Conservation (phyloP, 1,140 invertebrate genomes). For the Trigoniulus corallinus region DNA sequence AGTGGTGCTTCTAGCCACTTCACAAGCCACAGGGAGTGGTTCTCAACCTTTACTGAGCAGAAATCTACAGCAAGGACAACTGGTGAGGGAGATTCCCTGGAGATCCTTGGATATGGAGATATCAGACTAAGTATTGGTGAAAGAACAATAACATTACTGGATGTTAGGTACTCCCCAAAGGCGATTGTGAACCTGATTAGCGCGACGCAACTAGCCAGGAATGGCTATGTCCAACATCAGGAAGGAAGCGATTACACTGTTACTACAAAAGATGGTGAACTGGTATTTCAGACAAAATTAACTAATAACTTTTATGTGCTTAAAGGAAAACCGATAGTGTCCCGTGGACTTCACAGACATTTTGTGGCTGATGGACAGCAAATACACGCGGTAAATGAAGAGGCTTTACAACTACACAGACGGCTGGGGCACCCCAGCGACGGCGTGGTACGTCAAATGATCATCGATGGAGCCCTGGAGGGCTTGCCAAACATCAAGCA, state of each 20-base stretch:
- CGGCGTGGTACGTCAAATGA: neutral
- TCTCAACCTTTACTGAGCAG: neutral
- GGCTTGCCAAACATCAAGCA: neutral
- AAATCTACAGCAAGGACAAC: neutral
- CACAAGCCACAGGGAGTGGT: neutral
- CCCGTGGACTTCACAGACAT: neutral
- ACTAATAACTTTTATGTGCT: neutral
- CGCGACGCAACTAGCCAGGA: neutral
- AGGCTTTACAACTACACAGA: neutral
- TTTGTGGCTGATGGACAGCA: neutral
- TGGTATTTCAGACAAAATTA: neutral
- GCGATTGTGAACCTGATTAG: neutral
- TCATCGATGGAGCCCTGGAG: neutral
- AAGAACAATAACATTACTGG: neutral
- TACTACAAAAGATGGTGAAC: neutral
- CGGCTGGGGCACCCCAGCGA: neutral
- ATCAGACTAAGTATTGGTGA: neutral
- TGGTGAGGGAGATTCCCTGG: neutral
- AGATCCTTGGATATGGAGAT: neutral
- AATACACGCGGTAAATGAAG: neutral
- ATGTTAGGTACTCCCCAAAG: neutral
- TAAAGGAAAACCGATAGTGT: neutral
- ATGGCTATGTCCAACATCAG: neutral
- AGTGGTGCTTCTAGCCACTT: neutral
- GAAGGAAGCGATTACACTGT: neutral